Evolutionary conservation across 1,140 invertebrate genomes (phyloP).

Genomic region (Gonatopus flavifemur): DNA sequence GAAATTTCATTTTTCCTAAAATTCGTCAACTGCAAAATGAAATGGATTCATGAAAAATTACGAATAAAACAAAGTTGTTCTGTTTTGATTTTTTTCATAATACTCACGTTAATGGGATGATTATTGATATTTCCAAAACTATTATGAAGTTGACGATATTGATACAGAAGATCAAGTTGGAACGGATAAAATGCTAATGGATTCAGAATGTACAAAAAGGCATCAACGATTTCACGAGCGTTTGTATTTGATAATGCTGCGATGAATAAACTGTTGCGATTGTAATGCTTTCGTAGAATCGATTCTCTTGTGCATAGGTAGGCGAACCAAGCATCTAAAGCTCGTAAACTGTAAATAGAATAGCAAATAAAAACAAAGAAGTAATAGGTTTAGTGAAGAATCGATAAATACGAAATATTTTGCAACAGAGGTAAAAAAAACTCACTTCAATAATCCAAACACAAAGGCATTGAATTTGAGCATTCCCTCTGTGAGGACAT

Average conservation of each 20-base stretch:
- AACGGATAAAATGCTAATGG: slow-evolving; percentile 77
- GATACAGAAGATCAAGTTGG: slow-evolving; percentile 78
- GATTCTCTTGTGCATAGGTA: slow-evolving; percentile 80
- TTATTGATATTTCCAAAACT: slow-evolving; percentile 72
- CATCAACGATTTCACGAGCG: slow-evolving; percentile 69
- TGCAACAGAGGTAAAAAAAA: no score
- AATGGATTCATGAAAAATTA: slow-evolving; percentile 6
- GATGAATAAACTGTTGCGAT: slow-evolving; percentile 69
- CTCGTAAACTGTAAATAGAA: slow-evolving; percentile 66
- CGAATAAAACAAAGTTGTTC: neutral
- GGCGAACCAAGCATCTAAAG: slow-evolving; percentile 83
- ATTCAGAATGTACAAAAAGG: slow-evolving; percentile 72
- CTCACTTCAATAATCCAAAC: slow-evolving; percentile 85
- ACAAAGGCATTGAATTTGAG: slow-evolving; percentile 90
- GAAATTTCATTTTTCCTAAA: slow-evolving; percentile 35
- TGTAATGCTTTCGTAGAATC: slow-evolving; percentile 80
- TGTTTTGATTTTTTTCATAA: slow-evolving; percentile 34
- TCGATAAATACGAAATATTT: neutral
- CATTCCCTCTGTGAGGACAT: slow-evolving; percentile 79
- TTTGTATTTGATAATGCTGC: slow-evolving; percentile 67
- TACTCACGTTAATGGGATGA: slow-evolving; percentile 57
- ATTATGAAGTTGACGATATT: slow-evolving; percentile 74
- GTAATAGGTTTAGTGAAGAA: neutral
- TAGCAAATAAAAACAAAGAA: no score
- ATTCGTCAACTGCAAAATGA: slow-evolving; percentile 23